Base-by-base conservation (phyloP, 2,797 vertebrate genomes). In the Chrysolophus pictus region DNA sequence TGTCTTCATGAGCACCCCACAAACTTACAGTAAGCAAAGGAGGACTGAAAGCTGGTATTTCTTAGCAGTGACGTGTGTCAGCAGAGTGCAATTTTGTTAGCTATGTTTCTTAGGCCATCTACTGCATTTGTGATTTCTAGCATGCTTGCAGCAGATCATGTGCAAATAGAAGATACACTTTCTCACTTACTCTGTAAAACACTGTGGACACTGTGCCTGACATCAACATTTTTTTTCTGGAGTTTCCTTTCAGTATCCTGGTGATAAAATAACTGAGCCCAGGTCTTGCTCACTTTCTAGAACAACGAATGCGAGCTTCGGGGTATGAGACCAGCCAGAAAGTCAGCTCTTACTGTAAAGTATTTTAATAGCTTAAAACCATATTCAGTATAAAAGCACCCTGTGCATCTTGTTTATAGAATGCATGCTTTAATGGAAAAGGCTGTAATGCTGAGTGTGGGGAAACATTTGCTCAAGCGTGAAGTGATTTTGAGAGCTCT, bases 401-500 rank as follows among this genome's bases (percentile, higher is more conserved):
- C 7, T 37, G 37, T 88, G 51, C 18, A 19, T 84, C 31, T n/a
- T 94, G 63, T 47, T 71, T 63, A 37, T 31, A 22, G 67, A 18
- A 47, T 60, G 29, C 6, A 3, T 85, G 29, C 22, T 81, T 51
- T 64, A 31, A 71, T 29, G 62, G 68, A 49, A 77, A 72, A 84
- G 78, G 37, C 55, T 90, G 37, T 42, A 37, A 59, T 78, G 46
- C 63, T 1, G 3, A 67, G 26, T 35, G 24, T 5, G 33, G 21
- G 10, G 22, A 92, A 82, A 31, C 31, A 7, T 71, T 71, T 76
- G 11, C 29, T 78, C 35, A 75, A 81, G 70, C 1, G 0, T 81
- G 37, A 60, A 69, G 19, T 59, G 51, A 17, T 58, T 87, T 84
- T 78, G 55, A 88, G 84, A 84, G 37, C 42, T 90, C 46, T 41